Evolutionary conservation across 2,113 vertebrate species (phyloP), one percentile per base, ranked within the genome.

Genomic region (Abramis brama): DNA sequence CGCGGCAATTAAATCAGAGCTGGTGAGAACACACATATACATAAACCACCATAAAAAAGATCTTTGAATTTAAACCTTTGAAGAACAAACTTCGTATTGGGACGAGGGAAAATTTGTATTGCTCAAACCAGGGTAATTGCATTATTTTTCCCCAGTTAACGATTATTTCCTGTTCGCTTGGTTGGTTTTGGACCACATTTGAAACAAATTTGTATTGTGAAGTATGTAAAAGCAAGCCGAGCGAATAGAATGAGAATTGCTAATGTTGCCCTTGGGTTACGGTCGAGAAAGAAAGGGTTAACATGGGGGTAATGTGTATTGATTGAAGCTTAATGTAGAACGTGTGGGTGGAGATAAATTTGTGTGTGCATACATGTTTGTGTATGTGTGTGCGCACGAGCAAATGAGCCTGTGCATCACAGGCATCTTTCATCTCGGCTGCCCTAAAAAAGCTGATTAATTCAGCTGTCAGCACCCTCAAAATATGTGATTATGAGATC

Each of bases 291-390:
- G 62, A 82, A 82, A 71, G 85, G 85, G 82, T 70, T 77, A 78
- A 85, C 73, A 77, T 59, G 17, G 78, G 77, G 87, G 59, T 87
- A 82, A 87, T 87, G 86, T 71, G 76, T 64, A 86, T 84, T 82
- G 85, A 85, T 77, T 30, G 47, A 70, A 36, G 76, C 81, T 11
- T 80, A 62, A 78, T 85, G 82, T 62, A 27, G 43, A 59, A 59
- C 68, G 81, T 19, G 73, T 82, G 84, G 66, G 62, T 86, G 43
- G 64, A 21, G 59, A 2, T 78, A 23, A 43, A 52, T 75, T 47
- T 76, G 83, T 75, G 66, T 82, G 30, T 45, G 10, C 3, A 8
- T 52, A 36, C 47, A 15, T 74, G 33, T 79, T 66, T 52, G 39
- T 77, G 39, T 84, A 2, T 39, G 36, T 36, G 27, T 86, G 79